phyloP scores from a whole-genome alignment of 2,797 vertebrate genomes.

The Acrocephalus scirpaceus region DNA sequence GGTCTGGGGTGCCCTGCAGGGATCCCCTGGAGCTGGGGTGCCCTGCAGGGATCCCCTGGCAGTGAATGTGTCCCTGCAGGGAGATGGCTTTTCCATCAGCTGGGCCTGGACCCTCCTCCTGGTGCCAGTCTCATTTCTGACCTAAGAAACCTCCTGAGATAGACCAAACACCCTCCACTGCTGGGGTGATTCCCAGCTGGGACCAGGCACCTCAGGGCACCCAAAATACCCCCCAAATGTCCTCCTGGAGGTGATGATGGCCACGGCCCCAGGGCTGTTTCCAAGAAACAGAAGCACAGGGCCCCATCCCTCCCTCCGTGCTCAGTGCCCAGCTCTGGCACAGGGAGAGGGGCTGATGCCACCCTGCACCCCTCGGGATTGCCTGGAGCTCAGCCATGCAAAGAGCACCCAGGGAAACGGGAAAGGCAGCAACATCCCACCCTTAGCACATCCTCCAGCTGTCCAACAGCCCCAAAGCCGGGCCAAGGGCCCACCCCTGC shows the following conservation, averaged over 20 bases:
- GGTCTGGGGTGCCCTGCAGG: neutral
- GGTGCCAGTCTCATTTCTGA: neutral
- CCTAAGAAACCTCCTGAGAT: neutral
- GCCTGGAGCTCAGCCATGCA: rapidly evolving
- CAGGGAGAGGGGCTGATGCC: neutral
- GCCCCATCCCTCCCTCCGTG: neutral
- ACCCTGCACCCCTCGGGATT: neutral
- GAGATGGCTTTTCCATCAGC: neutral
- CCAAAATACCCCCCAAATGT: neutral
- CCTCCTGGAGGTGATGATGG: neutral
- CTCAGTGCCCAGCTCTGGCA: neutral
- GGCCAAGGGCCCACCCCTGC: rapidly evolving
- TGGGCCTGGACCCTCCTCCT: neutral
- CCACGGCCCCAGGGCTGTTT: rapidly evolving
- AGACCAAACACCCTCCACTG: neutral
- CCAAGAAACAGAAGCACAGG: neutral
- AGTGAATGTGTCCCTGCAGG: rapidly evolving
- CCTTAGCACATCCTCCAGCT: neutral
- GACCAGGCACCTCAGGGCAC: neutral
- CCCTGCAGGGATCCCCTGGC: neutral
- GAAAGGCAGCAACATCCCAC: neutral
- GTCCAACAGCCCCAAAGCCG: rapidly evolving
- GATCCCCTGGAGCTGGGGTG: neutral
- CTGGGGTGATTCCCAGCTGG: rapidly evolving
- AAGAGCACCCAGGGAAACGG: neutral